These are phyloP conservation scores for Psilopogon haemacephalus DNA, from an alignment of 2,113 vertebrate genomes.

Conservation along the genomic window DNA sequence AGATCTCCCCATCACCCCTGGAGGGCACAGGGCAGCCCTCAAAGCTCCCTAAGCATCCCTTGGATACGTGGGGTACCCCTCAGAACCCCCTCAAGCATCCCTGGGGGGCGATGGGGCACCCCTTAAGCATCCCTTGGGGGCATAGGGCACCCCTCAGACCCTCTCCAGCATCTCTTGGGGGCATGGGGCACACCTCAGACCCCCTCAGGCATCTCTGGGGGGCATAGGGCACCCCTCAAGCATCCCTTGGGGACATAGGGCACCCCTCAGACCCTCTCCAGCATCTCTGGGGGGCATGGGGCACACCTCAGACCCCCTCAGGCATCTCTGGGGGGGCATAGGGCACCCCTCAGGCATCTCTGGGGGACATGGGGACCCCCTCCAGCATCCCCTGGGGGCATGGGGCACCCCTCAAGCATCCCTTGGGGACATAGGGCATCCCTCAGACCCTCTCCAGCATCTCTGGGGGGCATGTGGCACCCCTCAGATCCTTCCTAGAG, in stretches of 20 bases:
- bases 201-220: too few species aligned
- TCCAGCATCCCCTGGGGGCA: neutral
- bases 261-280: too few species aligned
- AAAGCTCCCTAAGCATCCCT: neutral
- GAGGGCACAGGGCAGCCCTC: neutral
- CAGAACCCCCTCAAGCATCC: neutral
- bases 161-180: neutral
- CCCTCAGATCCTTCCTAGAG: too few species aligned
- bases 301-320: too few species aligned
- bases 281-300: too few species aligned
- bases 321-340: neutral
- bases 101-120: neutral
- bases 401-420: neutral
- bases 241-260: rapidly evolving
- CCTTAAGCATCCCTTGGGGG: neutral
- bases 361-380: too few species aligned
- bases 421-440: too few species aligned
- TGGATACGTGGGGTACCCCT: neutral
- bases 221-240: neutral
- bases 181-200: neutral
- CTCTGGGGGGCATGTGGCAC: neutral
- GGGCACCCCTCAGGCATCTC: too few species aligned
- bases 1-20: too few species aligned
- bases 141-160: too few species aligned
- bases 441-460: too few species aligned